Percentiles rank a stretch among this genome's conserved stretches.
Evolutionary conservation across 2,797 vertebrate species (phyloP).

Genomic region (Buphagus erythrorhynchus): DNA sequence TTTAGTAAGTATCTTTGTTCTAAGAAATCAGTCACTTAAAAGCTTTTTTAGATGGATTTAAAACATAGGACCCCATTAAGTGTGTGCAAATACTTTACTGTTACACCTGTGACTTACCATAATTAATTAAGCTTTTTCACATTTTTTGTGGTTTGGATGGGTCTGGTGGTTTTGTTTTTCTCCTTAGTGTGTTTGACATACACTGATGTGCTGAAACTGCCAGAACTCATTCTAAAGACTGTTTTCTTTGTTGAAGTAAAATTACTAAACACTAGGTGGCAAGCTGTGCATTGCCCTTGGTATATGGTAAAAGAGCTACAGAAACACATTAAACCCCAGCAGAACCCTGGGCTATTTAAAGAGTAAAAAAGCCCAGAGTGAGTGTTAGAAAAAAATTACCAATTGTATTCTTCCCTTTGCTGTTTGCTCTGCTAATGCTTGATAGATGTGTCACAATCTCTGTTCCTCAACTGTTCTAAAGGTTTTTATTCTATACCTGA

Average conservation of each 20-base stretch:
- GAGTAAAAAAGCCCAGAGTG: not conserved
- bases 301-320: accelerated
- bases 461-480: not conserved
- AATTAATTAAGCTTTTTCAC: not conserved
- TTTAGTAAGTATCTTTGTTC: not conserved
- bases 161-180: not conserved
- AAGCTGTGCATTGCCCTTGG: not conserved
- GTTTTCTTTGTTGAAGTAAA: not conserved
- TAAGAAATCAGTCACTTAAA: not conserved
- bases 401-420: not conserved
- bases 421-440: not conserved
- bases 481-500: not conserved
- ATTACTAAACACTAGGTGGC: constrained; percentile 4
- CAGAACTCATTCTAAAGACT: not conserved
- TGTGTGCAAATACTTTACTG: not conserved
- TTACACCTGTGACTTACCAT: not conserved
- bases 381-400: not conserved
- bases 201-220: not conserved
- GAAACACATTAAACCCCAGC: not conserved
- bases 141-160: not conserved
- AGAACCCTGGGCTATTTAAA: not conserved
- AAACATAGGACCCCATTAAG: not conserved
- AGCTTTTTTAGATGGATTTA: not conserved
- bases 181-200: not conserved
- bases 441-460: not conserved